A percentile compares a stretch with the other conserved stretches of the same genome.
Conservation (phyloP, 2,113 vertebrate species). For the Aptenodytes patagonicus region DNA sequence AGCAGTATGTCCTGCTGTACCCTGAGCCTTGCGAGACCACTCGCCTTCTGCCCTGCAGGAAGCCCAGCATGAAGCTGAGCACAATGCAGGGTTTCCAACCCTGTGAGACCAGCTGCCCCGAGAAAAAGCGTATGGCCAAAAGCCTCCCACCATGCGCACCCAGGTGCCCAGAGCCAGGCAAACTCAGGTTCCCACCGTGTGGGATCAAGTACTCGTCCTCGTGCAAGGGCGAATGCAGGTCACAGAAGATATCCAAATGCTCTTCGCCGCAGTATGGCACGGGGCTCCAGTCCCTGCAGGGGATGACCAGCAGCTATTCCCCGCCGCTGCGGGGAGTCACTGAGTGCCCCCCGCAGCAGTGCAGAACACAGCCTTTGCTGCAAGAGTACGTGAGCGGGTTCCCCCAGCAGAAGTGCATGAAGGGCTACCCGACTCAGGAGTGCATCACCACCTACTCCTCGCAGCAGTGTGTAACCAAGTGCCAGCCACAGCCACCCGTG, state of each 20-base stretch:
- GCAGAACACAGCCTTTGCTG: rapidly evolving
- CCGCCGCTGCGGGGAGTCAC: background rate
- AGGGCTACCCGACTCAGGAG: conserved; percentile 25
- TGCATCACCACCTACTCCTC: background rate
- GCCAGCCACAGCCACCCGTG: rapidly evolving
- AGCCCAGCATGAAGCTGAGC: background rate
- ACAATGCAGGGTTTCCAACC: background rate
- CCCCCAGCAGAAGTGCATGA: background rate
- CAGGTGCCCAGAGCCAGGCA: background rate
- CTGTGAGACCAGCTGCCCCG: rapidly evolving
- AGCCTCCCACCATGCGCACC: background rate
- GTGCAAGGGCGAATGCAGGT: background rate
- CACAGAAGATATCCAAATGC: background rate
- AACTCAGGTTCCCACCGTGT: conserved; percentile 18
- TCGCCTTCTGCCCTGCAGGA: background rate
- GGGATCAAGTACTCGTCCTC: background rate
- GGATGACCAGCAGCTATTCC: background rate
- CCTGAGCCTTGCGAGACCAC: background rate
- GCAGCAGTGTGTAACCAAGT: background rate
- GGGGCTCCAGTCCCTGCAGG: background rate
- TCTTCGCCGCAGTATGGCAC: rapidly evolving
- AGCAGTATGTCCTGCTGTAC: background rate
- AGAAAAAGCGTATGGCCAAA: background rate
- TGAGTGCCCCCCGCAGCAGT: conserved; percentile 11
- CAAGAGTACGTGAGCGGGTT: rapidly evolving